Evolutionary conservation across 2,113 vertebrate genomes (phyloP), one percentile per base, ranked within the genome.

Genomic region (Galemys pyrenaicus): DNA sequence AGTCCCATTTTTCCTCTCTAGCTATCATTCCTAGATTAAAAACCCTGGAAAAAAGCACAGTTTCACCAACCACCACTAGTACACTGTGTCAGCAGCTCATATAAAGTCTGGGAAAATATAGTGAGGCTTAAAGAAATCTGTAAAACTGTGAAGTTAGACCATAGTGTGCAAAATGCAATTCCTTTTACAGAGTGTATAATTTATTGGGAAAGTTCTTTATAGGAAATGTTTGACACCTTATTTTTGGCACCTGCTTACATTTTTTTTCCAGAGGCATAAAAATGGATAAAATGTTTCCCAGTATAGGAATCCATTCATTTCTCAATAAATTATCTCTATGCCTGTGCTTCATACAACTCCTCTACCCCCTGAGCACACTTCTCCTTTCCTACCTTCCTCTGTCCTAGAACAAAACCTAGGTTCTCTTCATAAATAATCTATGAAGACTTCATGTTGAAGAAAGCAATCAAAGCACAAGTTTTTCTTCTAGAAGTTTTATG

Each of bases 61-160:
- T 91, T 96, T 87, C 87, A 85, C 92, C 78, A 92, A 86, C 89
- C 73, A 92, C 80, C 46, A 41, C 74, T 73, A 84, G 84, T 91
- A 89, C 84, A 54, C 28, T 81, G 67, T 97, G 96, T 97, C 97
- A 97, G 62, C 96, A 97, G 96, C 94, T 97, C 97, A 94, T 97
- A 96, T 96, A 96, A 97, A 96, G 96, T 67, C 60, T 85, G 92
- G 77, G 62, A 94, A 97, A 96, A 96, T 97, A 97, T 82, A 94
- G 97, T 81, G 5, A 9, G 95, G 96, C 96, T 97, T 97, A 97
- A 94, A 96, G 92, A 91, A 97, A 94, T 97, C 95, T 92, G 96
- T 96, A 96, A 97, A 96, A 96, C 92, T 84, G 58, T 96, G 90
- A 96, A 96, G 95, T 93, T 64, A 94, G 92, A 32, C 84, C 79